These are phyloP conservation scores for Phacellophora camtschatica DNA, from an alignment of 30 jellyfish, hydroid and myxozoan genomes.

Conservation along the genomic window DNA sequence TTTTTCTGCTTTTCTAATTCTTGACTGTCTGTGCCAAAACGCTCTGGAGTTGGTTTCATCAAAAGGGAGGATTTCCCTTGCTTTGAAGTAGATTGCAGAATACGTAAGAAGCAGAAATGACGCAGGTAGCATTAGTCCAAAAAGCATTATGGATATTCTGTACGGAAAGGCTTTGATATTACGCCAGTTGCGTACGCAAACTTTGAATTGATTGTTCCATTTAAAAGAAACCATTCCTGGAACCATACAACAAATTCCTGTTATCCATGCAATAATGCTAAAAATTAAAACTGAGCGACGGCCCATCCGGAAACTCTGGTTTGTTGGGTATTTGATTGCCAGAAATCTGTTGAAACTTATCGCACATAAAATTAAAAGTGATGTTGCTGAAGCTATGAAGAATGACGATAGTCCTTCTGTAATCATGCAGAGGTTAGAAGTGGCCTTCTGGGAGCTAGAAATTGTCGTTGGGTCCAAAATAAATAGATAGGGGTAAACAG, in stretches of 20 bases:
- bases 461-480: conserved; percentile 60
- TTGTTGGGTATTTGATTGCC: conserved; percentile 78
- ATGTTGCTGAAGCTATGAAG: conserved; percentile 82
- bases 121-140: conserved; percentile 66
- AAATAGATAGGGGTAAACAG: conserved; percentile 69
- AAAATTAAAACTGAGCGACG: conserved; percentile 40
- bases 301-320: conserved; percentile 73
- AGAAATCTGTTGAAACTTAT: conserved; percentile 78
- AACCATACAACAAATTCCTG: conserved; percentile 57
- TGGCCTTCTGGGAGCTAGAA: neutral
- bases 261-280: conserved; percentile 62
- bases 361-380: conserved; percentile 85
- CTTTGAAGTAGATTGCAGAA: conserved; percentile 70
- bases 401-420: conserved; percentile 83
- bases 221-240: conserved; percentile 80
- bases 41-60: conserved; percentile 14
- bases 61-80: conserved; percentile 49
- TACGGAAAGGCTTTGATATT: conserved; percentile 43
- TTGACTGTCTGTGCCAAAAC: conserved; percentile 32
- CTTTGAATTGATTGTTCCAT: conserved; percentile 36
- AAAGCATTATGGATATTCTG: conserved; percentile 64
- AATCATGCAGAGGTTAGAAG: conserved; percentile 58
- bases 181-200: conserved; percentile 77
- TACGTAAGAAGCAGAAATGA: conserved; percentile 68
- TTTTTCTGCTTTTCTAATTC: conserved; percentile 81